Evolutionary conservation across 64 coral and sea anemone genomes (phyloP), one percentile per base, ranked within the genome.

Genomic region (Montipora foliosa): DNA sequence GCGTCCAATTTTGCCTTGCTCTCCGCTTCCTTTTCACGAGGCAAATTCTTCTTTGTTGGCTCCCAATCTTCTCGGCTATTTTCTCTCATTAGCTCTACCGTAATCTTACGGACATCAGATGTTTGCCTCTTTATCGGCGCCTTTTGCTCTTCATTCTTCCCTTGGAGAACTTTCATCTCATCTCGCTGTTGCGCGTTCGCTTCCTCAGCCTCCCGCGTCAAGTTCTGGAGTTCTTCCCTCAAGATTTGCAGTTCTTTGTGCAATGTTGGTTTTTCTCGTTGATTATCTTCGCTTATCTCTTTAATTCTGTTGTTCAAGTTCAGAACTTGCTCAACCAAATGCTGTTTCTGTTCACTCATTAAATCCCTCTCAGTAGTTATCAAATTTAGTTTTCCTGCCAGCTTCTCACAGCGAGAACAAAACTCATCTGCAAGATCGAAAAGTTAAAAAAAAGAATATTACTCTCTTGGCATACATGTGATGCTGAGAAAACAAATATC

Each of bases 211-310:
- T 89, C 44, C 52, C 58, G 10, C 19, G 76, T 61, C 24, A 62
- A 79, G 1, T 49, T 81, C 44, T 79, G 66, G 20, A 70, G 86
- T 47, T 87, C 83, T 37, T 93, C 83, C 29, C 25, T 74, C 67
- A 81, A 51, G 10, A 17, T 46, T 78, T 73, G 53, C n/a, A 93
- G 8, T 50, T 88, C 68, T 8, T 50, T 72, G 55, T 87, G 76
- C 5, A 93, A 11, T 6, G 46, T 19, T 14, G 69, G 62, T 49
- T 88, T 88, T 48, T 88, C 50, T 88, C 76, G 64, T 50, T 12
- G 20, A 47, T 79, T 60, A 22, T 88, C 86, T 10, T 68, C 60
- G 5, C 74, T 51, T 4, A 93, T 21, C 13, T 81, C 84, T 67
- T 81, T 74, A 0, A 72, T 60, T 71, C 75, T 60, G 46, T 50